These are phyloP conservation scores for Hassar affinis DNA, from an alignment of 2,113 vertebrate species.

Conservation along the genomic window DNA sequence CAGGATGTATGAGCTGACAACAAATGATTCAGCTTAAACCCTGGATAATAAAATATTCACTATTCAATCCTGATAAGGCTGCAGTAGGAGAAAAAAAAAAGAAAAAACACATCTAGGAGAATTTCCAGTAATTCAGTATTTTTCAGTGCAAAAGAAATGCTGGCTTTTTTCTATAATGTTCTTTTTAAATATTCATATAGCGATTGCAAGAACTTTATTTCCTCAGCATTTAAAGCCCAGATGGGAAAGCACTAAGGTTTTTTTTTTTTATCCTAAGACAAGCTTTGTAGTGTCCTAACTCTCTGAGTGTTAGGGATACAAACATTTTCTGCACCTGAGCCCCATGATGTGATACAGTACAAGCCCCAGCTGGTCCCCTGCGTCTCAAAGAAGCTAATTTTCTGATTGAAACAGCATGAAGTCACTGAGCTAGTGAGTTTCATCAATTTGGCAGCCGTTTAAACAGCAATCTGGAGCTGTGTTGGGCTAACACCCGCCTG, in stretches of 20 bases:
- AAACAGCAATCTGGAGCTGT: slow-evolving; percentile 66
- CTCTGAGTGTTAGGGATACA: slow-evolving; percentile 10
- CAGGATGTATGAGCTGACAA: slow-evolving; percentile 21
- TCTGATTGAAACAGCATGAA: slow-evolving; percentile 38
- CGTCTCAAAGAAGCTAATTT: slow-evolving; percentile 24
- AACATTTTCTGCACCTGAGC: slow-evolving; percentile 19
- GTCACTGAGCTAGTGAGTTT: slow-evolving; percentile 47
- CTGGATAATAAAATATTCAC: slow-evolving; percentile 11
- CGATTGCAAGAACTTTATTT: slow-evolving; percentile 15
- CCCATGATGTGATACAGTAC: slow-evolving; percentile 2
- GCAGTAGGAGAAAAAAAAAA: too few species aligned
- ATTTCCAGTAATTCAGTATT: slow-evolving; percentile 5
- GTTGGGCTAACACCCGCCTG: slow-evolving; percentile 59
- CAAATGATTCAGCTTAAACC: neutral
- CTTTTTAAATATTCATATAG: slow-evolving; percentile 38
- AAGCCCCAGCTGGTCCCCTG: slow-evolving; percentile 20
- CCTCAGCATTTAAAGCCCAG: slow-evolving; percentile 8
- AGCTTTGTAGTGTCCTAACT: slow-evolving; percentile 8
- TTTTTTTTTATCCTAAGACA: neutral
- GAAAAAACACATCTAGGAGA: neutral
- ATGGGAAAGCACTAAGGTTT: neutral
- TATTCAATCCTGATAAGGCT: slow-evolving; percentile 1
- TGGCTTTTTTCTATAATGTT: neutral
- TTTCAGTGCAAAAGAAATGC: slow-evolving; percentile 5
- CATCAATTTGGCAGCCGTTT: slow-evolving; percentile 68